Evolutionary conservation across 2,113 vertebrate species (phyloP), one percentile per base, ranked within the genome.

Genomic region (Eleginops maclovinus): DNA sequence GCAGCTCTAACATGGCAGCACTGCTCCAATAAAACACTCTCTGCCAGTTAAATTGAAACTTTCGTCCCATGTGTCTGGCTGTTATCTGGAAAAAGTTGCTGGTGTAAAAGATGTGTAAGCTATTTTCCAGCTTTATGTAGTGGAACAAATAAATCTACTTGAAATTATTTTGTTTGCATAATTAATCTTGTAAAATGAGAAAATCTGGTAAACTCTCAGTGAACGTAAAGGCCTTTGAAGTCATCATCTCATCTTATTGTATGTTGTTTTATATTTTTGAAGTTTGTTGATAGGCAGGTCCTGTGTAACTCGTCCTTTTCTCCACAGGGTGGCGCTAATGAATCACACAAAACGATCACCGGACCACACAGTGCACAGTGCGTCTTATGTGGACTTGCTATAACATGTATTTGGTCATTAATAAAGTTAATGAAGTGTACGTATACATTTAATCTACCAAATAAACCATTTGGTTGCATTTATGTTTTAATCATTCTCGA

Each of bases 1-100:
- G 78, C 82, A 89, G 74, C 83, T 83, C 84, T 56, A 84, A 86
- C 83, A 84, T 88, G 82, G 82, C 68, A 89, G 72, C 31, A 81
- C 75, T 67, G 63, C 78, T 70, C 56, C 60, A 81, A 86, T 89
- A 86, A 87, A 88, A 89, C 64, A 80, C 55, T 15, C 66, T 51
- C 28, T 73, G 68, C 9, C 82, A 64, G 67, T 58, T 70, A 19
- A 72, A 83, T 54, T 47, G 40, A 66, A 74, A 82, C n/a, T 81
- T 84, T 78, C 66, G 82, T 78, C 90, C 62, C 19, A 3, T 50
- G 12, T 24, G 13, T 22, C 28, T 26, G 72, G 43, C 49, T 61
- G 54, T 41, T 60, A 77, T 77, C 79, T 2, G 43, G 31, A 71
- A 0, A 24, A 11, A 40, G 14, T 16, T 59, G 17, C 12, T 28